Evolutionary conservation across 2,113 vertebrate species (phyloP).

Genomic region (Shinisaurus crocodilurus): DNA sequence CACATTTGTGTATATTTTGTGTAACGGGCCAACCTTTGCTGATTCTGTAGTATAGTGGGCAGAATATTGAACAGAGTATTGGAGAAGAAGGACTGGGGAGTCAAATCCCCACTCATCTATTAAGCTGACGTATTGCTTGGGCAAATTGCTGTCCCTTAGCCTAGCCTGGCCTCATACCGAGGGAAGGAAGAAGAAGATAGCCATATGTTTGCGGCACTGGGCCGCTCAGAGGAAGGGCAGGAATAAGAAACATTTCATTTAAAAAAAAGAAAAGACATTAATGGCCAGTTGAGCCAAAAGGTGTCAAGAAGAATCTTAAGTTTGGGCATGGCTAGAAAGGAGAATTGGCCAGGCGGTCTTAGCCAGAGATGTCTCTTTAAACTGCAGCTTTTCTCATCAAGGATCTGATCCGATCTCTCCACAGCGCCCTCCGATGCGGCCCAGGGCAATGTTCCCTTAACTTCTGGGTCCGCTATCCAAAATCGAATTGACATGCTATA

Average conservation of each 20-base stretch:
- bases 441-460: background rate
- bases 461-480: background rate
- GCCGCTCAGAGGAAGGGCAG: background rate
- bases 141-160: background rate
- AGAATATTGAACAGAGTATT: background rate
- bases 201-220: background rate
- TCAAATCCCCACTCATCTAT: background rate
- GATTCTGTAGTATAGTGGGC: background rate
- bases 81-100: background rate
- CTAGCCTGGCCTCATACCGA: too few species aligned
- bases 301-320: background rate
- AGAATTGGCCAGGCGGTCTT: background rate
- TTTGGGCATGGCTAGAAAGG: background rate
- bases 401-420: background rate
- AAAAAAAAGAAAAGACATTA: background rate
- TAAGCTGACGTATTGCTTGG: background rate
- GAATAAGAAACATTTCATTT: background rate
- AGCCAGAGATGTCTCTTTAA: background rate
- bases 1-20: too few species aligned
- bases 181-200: too few species aligned
- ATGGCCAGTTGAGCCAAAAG: background rate
- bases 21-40: background rate
- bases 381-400: background rate
- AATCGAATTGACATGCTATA: background rate
- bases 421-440: background rate